Evolutionary conservation across 1,140 invertebrate species (phyloP).

Genomic region (Lordiphosa mommai): DNA sequence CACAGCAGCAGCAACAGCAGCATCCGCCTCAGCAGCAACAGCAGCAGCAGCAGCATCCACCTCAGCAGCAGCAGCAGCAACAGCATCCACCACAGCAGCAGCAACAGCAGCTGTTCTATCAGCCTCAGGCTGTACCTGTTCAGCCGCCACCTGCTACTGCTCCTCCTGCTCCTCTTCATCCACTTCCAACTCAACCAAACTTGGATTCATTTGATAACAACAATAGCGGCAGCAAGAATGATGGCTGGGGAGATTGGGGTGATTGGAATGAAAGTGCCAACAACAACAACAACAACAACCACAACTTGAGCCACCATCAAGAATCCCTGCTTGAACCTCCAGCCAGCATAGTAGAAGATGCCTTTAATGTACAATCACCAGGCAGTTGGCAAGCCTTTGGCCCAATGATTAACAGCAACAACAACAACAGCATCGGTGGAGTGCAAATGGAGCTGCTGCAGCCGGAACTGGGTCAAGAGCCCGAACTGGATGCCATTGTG

Average conservation of each 20-base stretch:
- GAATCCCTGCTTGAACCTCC: constrained; percentile 14
- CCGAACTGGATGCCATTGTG: constrained; percentile 57
- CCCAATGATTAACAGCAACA: constrained; percentile 12
- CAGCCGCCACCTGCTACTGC: neutral
- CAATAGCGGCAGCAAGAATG: constrained; percentile 38
- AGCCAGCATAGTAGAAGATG: constrained; percentile 61
- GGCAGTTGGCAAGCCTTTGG: constrained; percentile 76
- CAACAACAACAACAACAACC: constrained; percentile 20
- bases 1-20: constrained; percentile 9
- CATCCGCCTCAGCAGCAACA: constrained; percentile 17
- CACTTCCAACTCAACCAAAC: no score
- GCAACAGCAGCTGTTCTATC: constrained; percentile 11
- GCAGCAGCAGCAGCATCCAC: constrained; percentile 19
- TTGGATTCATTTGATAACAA: constrained; percentile 55
- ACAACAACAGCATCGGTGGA: constrained; percentile 19
- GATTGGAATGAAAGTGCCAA: constrained; percentile 71
- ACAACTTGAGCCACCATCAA: constrained; percentile 4
- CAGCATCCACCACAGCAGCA: neutral
- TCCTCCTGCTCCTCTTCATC: neutral
- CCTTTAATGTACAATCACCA: constrained; percentile 71
- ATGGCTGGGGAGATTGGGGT: constrained; percentile 78
- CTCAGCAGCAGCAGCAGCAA: constrained; percentile 24
- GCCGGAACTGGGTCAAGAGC: constrained; percentile 23
- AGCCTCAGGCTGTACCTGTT: constrained; percentile 1
- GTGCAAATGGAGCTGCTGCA: constrained; percentile 6